A percentile compares a stretch with the other conserved stretches of the same genome.
phyloP scores from a whole-genome alignment of 2,113 vertebrate genomes.

The Romanogobio albipinnatus region DNA sequence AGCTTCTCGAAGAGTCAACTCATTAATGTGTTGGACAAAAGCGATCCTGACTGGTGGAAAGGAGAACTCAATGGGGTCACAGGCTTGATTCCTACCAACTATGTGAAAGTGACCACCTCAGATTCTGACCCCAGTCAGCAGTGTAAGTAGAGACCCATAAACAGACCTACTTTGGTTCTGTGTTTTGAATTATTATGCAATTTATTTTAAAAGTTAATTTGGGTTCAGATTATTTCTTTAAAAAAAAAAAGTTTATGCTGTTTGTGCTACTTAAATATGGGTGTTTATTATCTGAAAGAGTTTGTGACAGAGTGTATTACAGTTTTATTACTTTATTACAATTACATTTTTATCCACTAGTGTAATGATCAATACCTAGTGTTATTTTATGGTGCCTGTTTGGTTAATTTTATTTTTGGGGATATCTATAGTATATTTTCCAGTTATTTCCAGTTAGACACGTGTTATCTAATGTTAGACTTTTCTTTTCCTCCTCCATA shows the following conservation, averaged over 20 bases:
- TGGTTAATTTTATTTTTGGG: background rate
- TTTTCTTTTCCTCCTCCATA: slow-evolving; percentile 1
- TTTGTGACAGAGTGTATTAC: background rate
- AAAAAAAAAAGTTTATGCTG: background rate
- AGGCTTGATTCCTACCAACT: slow-evolving; percentile 94
- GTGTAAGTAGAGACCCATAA: slow-evolving; percentile 81
- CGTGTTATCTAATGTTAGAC: slow-evolving; percentile 5
- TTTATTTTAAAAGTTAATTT: background rate
- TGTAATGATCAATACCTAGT: background rate
- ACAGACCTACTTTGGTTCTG: background rate
- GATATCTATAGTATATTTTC: background rate
- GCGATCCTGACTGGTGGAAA: slow-evolving; percentile 94
- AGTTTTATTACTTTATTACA: background rate
- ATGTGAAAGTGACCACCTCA: slow-evolving; percentile 87
- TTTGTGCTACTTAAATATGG: background rate
- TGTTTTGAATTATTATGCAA: background rate
- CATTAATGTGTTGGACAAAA: slow-evolving; percentile 90
- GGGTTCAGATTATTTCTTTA: background rate
- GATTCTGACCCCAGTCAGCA: slow-evolving; percentile 93
- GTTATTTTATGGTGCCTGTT: background rate
- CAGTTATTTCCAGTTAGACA: background rate
- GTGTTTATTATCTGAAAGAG: slow-evolving; percentile 5
- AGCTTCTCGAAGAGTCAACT: slow-evolving; percentile 92
- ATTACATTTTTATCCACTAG: background rate
- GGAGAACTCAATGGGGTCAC: slow-evolving; percentile 86